phyloP scores from a whole-genome alignment of 2,888 invertebrate genomes.

The Microctonus hyperodae region DNA sequence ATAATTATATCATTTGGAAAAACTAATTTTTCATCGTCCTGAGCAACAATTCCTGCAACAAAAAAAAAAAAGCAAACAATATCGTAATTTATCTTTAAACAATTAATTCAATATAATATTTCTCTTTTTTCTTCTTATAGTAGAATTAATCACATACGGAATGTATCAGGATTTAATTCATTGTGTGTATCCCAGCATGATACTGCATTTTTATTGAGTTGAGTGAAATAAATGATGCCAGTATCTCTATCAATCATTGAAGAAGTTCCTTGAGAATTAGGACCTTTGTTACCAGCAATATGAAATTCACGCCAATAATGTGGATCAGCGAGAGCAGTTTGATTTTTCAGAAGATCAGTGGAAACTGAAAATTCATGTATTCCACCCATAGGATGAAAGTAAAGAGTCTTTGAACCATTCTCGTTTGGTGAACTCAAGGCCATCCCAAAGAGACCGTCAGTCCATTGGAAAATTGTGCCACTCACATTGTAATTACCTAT shows the following conservation, averaged over 20 bases:
- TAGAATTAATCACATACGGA: slow-evolving; percentile 49
- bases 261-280: slow-evolving; percentile 76
- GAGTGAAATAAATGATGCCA: slow-evolving; percentile 77
- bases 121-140: not conserved
- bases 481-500: slow-evolving; percentile 78
- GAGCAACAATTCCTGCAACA: slow-evolving; percentile 71
- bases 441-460: slow-evolving; percentile 81
- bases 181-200: slow-evolving; percentile 82
- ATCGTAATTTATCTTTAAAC: not conserved
- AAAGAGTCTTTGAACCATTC: slow-evolving; percentile 73
- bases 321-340: slow-evolving; percentile 72
- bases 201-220: slow-evolving; percentile 78
- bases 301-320: slow-evolving; percentile 75
- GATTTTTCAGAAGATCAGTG: slow-evolving; percentile 76
- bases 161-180: slow-evolving; percentile 70
- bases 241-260: slow-evolving; percentile 75
- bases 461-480: slow-evolving; percentile 86
- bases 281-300: slow-evolving; percentile 76
- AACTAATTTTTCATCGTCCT: slow-evolving; percentile 72
- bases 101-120: not conserved
- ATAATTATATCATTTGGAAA: slow-evolving; percentile 78
- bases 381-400: slow-evolving; percentile 84
- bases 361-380: slow-evolving; percentile 82
- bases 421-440: slow-evolving; percentile 68
- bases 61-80: slow-evolving; percentile 30